Evolutionary conservation across 2,113 vertebrate genomes (phyloP).

Genomic region (Ammodytes dubius): DNA sequence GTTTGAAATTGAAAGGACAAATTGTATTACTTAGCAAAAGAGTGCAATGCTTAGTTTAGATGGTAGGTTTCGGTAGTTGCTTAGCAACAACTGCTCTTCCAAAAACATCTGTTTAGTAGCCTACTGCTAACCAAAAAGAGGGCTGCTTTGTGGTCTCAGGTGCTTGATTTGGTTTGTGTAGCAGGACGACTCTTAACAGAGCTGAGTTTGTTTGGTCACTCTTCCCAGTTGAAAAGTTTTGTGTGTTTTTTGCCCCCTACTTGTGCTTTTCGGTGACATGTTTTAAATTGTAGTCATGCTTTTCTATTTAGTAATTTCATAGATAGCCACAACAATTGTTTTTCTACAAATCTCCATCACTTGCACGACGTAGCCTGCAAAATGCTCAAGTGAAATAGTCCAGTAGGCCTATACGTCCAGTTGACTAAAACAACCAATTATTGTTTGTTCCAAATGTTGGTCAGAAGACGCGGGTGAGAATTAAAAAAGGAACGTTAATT

Average conservation of each 20-base stretch:
- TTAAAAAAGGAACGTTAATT: neutral
- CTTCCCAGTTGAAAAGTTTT: slow-evolving; percentile 23
- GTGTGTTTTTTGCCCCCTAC: neutral
- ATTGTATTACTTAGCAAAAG: slow-evolving; percentile 72
- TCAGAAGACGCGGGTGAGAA: neutral
- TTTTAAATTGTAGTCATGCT: neutral
- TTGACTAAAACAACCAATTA: neutral
- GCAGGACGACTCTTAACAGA: slow-evolving; percentile 39
- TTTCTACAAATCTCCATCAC: neutral
- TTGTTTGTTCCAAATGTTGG: neutral
- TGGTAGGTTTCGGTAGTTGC: slow-evolving; percentile 71
- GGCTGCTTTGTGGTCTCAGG: slow-evolving; percentile 59
- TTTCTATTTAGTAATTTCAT: neutral
- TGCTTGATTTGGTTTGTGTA: slow-evolving; percentile 59
- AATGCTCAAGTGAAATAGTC: too few species aligned
- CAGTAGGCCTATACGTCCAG: neutral
- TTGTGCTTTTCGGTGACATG: neutral
- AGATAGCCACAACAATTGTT: neutral
- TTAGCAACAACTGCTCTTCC: slow-evolving; percentile 79
- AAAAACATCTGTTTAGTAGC: slow-evolving; percentile 79
- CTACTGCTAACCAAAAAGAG: slow-evolving; percentile 57
- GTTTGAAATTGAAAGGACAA: slow-evolving; percentile 63
- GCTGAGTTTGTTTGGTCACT: slow-evolving; percentile 39
- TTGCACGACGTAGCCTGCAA: neutral
- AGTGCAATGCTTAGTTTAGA: slow-evolving; percentile 61